Conservation (phyloP, 2,113 vertebrate species). For the Coptodon rendalli region DNA sequence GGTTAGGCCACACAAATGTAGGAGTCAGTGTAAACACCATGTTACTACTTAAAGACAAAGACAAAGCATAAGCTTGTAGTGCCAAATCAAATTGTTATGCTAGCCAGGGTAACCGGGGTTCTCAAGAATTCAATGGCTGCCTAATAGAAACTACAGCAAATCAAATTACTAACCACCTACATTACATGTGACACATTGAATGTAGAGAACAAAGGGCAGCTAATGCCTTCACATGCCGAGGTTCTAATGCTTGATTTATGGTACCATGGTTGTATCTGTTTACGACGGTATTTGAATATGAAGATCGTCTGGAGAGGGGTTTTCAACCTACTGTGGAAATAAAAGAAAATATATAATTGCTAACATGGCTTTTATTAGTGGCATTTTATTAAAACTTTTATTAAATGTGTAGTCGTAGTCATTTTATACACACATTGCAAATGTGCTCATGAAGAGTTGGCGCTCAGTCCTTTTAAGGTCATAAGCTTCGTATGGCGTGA, state of each 20-base stretch:
- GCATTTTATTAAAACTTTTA: background rate
- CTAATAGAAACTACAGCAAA: background rate
- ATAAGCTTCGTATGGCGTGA: background rate
- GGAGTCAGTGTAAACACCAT: background rate
- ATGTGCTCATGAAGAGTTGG: background rate
- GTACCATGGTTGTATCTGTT: background rate
- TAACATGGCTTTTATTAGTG: background rate
- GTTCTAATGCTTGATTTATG: background rate
- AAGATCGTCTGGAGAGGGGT: background rate
- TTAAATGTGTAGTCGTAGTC: background rate
- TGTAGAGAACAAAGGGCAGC: background rate
- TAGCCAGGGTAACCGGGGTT: background rate
- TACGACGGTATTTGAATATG: background rate
- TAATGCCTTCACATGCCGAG: background rate
- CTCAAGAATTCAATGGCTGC: background rate
- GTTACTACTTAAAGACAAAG: background rate
- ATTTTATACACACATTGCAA: background rate
- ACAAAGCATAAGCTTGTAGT: background rate
- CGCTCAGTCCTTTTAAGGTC: background rate
- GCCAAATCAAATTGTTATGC: background rate
- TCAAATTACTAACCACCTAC: background rate
- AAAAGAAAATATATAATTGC: background rate
- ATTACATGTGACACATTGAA: background rate
- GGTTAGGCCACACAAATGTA: background rate
- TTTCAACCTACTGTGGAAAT: background rate